These are phyloP conservation scores for Calidris pygmaea DNA, from an alignment of 2,113 vertebrate species.

Conservation along the genomic window DNA sequence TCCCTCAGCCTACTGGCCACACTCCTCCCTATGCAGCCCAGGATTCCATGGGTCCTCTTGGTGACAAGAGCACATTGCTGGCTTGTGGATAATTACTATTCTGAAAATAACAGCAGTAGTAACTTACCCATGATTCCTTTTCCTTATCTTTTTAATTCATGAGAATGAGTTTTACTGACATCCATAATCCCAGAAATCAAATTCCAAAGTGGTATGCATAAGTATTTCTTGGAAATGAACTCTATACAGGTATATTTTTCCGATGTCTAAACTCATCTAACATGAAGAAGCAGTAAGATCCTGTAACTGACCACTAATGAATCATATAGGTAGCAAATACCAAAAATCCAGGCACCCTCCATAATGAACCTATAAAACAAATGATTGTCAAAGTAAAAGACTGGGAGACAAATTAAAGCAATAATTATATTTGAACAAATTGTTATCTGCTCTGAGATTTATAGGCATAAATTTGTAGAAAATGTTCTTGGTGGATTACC, in stretches of 20 bases:
- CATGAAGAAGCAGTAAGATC: neutral
- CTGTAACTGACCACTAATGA: neutral
- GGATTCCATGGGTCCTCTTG: too few species aligned
- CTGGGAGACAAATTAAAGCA: neutral
- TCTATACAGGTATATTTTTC: neutral
- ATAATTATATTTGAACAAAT: neutral
- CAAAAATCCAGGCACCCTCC: neutral
- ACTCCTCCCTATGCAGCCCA: too few species aligned
- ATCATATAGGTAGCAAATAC: neutral
- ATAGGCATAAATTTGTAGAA: neutral
- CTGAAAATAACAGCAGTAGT: neutral
- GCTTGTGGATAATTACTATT: neutral
- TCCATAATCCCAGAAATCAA: neutral
- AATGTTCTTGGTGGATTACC: neutral
- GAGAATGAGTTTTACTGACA: neutral
- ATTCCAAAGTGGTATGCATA: neutral
- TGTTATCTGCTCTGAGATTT: neutral
- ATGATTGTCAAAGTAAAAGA: neutral
- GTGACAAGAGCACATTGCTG: too few species aligned
- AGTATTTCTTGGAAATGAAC: neutral
- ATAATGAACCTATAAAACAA: neutral
- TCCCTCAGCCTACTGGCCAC: too few species aligned
- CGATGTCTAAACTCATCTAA: neutral
- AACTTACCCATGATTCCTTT: neutral
- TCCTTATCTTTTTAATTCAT: neutral